Evolutionary conservation across 1,140 invertebrate genomes (phyloP), one percentile per base, ranked within the genome.

Genomic region (Drosophila malerkotliana): DNA sequence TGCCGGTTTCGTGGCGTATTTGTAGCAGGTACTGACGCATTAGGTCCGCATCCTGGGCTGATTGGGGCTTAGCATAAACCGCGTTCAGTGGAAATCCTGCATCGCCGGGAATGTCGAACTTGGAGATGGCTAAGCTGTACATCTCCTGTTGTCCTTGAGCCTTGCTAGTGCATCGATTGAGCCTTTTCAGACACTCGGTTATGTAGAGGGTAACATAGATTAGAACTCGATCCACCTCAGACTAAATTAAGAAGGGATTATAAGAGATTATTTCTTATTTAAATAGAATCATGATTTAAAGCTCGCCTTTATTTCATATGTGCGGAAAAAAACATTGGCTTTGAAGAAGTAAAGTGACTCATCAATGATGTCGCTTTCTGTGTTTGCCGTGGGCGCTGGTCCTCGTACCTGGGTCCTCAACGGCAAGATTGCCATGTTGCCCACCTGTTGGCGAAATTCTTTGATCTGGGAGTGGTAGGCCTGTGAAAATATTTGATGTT

Each of bases 151-250:
- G 93, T 0, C 96, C 98, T 92, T 98, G 97, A 78, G 95, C 96
- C 91, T 98, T 98, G 63, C 94, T 97, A 1, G 95, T 94, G 91
- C 98, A 99, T 90, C 97, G 97, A 90, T 98, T 97, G 10, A 99
- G 92, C 84, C 96, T 96, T 90, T 99, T 99, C 39, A 99, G 93
- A 91, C 99, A 99, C 92, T 99, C 99, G 0, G 97, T 99, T 73
- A 99, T 98, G 91, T 99, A 99, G n/a, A 99, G 92, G 1, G 98
- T 99, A 30, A 99, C 95, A 90, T 99, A 99, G 72, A 99, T 99
- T 4, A 99, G 93, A 28, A 99, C 97, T 89, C 98, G 94, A 92
- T 99, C 98, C 18, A 98, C 95, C 92, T 99, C 97, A 87, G 96
- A 98, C 96, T 98, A 92, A 49, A 94, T 94, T 5, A 73, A 1